phyloP scores from a whole-genome alignment of 2,888 invertebrate genomes.

The Merodon equestris region DNA sequence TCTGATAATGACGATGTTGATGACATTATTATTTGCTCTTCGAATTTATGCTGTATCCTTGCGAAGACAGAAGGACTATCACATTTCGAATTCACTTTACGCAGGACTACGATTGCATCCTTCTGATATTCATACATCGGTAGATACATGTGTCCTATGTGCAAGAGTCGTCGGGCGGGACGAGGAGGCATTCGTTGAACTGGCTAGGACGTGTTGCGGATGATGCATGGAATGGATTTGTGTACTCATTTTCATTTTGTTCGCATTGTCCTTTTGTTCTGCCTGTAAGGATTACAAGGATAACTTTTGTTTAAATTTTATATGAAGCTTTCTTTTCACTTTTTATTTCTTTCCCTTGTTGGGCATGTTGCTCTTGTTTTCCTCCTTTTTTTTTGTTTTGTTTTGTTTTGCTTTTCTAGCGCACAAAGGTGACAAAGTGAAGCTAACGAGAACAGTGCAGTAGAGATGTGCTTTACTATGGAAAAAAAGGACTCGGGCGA shows the following conservation, averaged over 20 bases:
- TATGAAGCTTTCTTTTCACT: slow-evolving; percentile 17
- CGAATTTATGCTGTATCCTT: slow-evolving; percentile 57
- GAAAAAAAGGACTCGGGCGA: too few species aligned
- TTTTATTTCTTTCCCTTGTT: background rate
- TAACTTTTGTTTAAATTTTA: slow-evolving; percentile 58
- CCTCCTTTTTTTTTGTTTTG: background rate
- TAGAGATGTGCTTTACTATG: background rate
- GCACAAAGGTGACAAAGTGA: slow-evolving; percentile 20
- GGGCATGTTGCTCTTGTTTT: background rate
- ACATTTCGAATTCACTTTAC: slow-evolving; percentile 61
- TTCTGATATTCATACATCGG: background rate
- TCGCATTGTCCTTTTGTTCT: slow-evolving; percentile 31
- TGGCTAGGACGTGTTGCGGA: background rate
- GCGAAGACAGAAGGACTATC: slow-evolving; percentile 37
- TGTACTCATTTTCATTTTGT: slow-evolving; percentile 59
- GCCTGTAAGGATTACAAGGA: slow-evolving; percentile 58
- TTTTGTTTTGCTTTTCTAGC: too few species aligned
- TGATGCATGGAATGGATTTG: slow-evolving; percentile 5
- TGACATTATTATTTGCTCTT: slow-evolving; percentile 64
- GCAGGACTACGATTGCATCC: background rate
- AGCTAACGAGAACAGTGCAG: slow-evolving; percentile 11
- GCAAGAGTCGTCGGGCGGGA: too few species aligned
- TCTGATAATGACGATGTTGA: slow-evolving; percentile 55
- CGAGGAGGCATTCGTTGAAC: too few species aligned
- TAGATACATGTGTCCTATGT: too few species aligned